Evolutionary conservation across 2,888 invertebrate genomes (phyloP), one percentile per base, ranked within the genome.

Genomic region (Diarsia dahlii): DNA sequence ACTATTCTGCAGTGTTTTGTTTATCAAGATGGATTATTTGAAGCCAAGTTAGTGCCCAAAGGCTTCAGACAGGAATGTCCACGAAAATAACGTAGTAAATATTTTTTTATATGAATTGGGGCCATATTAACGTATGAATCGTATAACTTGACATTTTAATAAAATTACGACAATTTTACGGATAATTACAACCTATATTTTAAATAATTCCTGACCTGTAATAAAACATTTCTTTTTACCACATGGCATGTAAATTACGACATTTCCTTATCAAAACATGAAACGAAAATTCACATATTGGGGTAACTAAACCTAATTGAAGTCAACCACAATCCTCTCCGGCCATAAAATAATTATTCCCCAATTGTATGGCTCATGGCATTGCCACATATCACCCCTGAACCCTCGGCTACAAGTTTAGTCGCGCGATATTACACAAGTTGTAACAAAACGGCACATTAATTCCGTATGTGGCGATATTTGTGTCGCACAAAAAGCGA

Each of bases 401-500:
- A 50, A 34, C 71, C 63, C 68, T 50, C 67, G 62, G 34, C 28
- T 54, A 39, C 62, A 72, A 84, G 58, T 82, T 81, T 66, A 39
- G 63, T 68, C 58, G 65, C 28, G 56, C 54, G 68, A 84, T 76
- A 81, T 82, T 82, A 58, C 65, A 28, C 58, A 82, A 82, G 62
- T 81, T 84, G 66, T 73, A 65, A 63, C 74, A 76, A 67, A 80
- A 74, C 60, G 74, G 28, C 74, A 28, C 85, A 82, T 82, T 85
- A 82, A 77, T 83, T 70, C 71, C 56, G 65, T 58, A 60, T 74
- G 78, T 81, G 62, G 60, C 66, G 71, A 76, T 85, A 85, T 82
- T 84, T 74, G 84, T 74, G 71, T 58, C 23, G 60, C 46, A 72
- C 76, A 84, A 82, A 86, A 81, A 73, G 76, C 77, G 52, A 66